Conservation (phyloP, 2,797 vertebrate genomes). For the Spinibarbus caldwelli region DNA sequence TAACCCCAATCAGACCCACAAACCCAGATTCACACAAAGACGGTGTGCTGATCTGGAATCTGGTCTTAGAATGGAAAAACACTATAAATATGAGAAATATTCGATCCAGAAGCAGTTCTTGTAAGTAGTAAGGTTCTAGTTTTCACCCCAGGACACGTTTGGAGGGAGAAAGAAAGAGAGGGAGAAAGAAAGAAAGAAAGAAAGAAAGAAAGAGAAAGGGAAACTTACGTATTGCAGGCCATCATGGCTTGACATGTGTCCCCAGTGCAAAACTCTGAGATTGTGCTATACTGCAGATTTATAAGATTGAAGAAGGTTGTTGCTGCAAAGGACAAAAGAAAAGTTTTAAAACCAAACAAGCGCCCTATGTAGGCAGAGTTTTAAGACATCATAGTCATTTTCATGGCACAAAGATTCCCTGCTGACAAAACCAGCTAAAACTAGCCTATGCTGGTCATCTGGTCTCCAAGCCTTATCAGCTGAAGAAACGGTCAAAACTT, state of each 20-base stretch:
- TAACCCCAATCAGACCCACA: background rate
- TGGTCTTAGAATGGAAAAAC: background rate
- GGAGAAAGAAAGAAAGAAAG: background rate
- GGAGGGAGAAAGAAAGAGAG: background rate
- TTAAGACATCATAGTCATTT: background rate
- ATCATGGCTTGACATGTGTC: conserved; percentile 98
- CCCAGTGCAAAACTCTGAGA: conserved; percentile 99
- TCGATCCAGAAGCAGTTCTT: background rate
- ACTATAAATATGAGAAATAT: background rate
- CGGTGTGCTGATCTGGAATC: background rate
- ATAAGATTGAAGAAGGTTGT: conserved; percentile 99
- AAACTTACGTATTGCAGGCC: conserved; percentile 95
- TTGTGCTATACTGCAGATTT: conserved; percentile 99
- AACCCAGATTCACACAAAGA: conserved; percentile 1
- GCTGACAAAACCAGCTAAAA: no score
- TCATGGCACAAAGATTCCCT: background rate
- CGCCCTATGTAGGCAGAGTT: no score
- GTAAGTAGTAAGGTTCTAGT: background rate
- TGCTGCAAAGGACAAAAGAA: conserved; percentile 76
- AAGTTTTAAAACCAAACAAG: background rate
- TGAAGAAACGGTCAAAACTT: no score
- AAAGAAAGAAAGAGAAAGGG: background rate
- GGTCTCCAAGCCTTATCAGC: no score
- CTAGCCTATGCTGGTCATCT: no score
- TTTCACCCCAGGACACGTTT: background rate